Evolutionary conservation across 2,797 vertebrate species (phyloP).

Genomic region (Silurus aristotelis): DNA sequence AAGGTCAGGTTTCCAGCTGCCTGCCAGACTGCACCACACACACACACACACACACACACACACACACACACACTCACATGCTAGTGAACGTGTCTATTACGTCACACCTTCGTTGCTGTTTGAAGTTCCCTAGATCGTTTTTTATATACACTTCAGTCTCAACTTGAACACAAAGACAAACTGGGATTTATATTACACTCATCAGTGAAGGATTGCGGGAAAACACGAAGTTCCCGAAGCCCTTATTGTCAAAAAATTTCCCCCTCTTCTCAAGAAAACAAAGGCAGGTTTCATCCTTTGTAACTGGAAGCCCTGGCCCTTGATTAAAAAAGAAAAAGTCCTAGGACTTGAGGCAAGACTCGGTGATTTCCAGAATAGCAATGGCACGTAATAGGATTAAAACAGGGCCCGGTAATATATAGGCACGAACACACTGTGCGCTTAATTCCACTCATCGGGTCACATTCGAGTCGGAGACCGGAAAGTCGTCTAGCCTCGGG

Average conservation of each 20-base stretch:
- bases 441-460: neutral
- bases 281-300: conserved; percentile 30
- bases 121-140: conserved; percentile 34
- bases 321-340: conserved; percentile 26
- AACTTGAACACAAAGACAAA: conserved; percentile 20
- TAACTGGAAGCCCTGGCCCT: conserved; percentile 21
- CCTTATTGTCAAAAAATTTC: conserved; percentile 33
- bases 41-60: conserved; percentile 26
- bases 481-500: neutral
- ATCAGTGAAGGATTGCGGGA: conserved; percentile 9
- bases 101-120: conserved; percentile 29
- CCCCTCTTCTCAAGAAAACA: conserved; percentile 25
- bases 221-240: conserved; percentile 27
- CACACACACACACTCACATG: conserved; percentile 20
- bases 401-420: neutral
- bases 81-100: conserved; percentile 35
- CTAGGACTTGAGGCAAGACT: conserved; percentile 20
- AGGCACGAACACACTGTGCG: neutral
- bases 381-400: neutral
- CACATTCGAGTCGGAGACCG: too few species aligned
- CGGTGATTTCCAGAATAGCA: conserved; percentile 27
- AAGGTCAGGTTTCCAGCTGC: conserved; percentile 53
- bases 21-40: conserved; percentile 17
- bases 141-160: neutral
- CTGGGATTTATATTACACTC: conserved; percentile 26